Percentiles rank a stretch among this genome's conserved stretches.
Conservation (phyloP, 2,797 vertebrate genomes). For the Chanos chanos region DNA sequence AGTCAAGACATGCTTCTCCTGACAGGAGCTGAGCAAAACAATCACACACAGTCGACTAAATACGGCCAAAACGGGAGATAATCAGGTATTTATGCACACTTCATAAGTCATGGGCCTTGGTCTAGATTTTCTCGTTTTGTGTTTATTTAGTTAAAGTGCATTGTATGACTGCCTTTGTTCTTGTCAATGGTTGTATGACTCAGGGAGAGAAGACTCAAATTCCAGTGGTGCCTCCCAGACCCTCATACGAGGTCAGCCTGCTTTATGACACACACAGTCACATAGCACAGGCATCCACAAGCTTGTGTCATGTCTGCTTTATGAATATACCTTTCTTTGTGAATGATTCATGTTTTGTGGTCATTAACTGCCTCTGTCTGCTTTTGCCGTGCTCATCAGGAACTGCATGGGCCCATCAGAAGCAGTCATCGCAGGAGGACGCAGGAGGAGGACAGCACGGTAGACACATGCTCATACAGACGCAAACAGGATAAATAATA, state of each 20-base stretch:
- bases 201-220: constrained; percentile 4
- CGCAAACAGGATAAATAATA: no score
- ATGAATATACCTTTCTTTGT: no score
- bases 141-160: neutral
- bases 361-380: no score
- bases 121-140: neutral
- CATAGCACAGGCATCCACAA: no score
- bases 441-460: constrained; percentile 5
- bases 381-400: neutral
- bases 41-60: neutral
- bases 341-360: no score
- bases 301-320: no score
- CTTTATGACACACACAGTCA: no score
- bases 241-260: constrained; percentile 45
- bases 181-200: neutral
- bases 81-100: neutral
- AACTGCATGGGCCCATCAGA: constrained; percentile 2
- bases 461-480: no score
- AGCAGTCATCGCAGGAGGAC: constrained; percentile 14
- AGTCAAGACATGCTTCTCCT: no score
- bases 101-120: neutral
- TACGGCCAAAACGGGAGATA: neutral
- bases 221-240: constrained; percentile 44
- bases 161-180: neutral
- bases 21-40: neutral